phyloP scores from a whole-genome alignment of 2,113 vertebrate genomes.

The Mastomys coucha region DNA sequence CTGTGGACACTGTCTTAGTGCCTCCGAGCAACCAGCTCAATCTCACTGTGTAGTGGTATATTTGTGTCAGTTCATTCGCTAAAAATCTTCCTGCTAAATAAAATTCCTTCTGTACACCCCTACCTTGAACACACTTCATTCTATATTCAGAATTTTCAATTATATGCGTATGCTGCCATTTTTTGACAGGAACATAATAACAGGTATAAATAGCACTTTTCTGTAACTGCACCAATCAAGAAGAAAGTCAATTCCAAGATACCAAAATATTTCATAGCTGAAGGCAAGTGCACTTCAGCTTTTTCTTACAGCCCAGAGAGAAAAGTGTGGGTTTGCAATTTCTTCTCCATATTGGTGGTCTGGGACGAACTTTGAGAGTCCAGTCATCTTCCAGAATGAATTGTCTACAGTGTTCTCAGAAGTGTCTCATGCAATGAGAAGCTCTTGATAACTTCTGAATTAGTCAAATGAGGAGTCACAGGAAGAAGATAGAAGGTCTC shows the following conservation, averaged over 20 bases:
- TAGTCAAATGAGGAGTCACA: neutral
- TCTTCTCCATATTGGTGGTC: neutral
- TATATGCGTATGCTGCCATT: slow-evolving; percentile 62
- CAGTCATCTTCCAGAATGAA: neutral
- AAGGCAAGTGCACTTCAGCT: too few relatives aligned
- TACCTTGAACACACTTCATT: neutral
- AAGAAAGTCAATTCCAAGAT: neutral
- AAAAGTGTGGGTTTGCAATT: neutral
- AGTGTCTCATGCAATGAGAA: neutral
- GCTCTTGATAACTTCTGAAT: neutral
- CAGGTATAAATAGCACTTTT: neutral
- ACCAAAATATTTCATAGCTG: neutral
- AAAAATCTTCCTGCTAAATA: neutral
- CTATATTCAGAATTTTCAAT: slow-evolving; percentile 61
- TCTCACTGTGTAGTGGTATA: neutral
- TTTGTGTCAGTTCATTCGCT: neutral
- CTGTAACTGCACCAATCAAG: neutral
- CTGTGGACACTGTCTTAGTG: neutral
- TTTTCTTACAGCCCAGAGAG: neutral
- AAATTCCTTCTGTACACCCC: neutral
- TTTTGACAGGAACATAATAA: slow-evolving; percentile 6
- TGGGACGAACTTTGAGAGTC: neutral
- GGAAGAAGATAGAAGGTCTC: too few relatives aligned
- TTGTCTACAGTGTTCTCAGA: neutral
- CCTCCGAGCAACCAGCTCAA: neutral